phyloP scores from a whole-genome alignment of 2,888 invertebrate genomes.

The Nomada fucata region DNA sequence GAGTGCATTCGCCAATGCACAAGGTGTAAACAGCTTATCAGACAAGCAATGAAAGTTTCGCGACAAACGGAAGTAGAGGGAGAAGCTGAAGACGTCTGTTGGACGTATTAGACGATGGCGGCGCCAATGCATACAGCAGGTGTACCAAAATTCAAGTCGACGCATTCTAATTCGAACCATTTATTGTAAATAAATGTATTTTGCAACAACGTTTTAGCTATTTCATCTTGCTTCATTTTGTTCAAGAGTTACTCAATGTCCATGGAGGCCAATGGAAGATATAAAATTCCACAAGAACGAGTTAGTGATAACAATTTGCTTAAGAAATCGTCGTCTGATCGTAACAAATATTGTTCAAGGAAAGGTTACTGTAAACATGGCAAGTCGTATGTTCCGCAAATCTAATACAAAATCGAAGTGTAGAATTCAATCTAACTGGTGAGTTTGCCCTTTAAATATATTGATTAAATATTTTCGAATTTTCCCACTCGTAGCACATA shows the following conservation, averaged over 20 bases:
- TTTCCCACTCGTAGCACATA: too few relatives aligned
- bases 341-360: too few relatives aligned
- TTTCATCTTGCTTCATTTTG: background rate
- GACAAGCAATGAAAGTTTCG: conserved; percentile 40
- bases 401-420: too few relatives aligned
- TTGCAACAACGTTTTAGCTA: background rate
- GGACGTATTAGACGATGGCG: conserved; percentile 29
- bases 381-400: too few relatives aligned
- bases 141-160: conserved; percentile 24
- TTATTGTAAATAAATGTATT: background rate
- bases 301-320: too few relatives aligned
- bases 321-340: too few relatives aligned
- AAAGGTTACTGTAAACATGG: too few relatives aligned
- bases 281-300: background rate
- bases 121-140: conserved; percentile 35
- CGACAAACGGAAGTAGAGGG: conserved; percentile 39
- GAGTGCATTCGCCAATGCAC: conserved; percentile 31
- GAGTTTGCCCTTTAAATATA: too few relatives aligned
- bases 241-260: too few relatives aligned
- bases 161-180: conserved; percentile 35
- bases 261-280: background rate
- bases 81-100: conserved; percentile 30
- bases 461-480: too few relatives aligned
- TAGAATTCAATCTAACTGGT: too few relatives aligned
- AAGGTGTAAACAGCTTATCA: conserved; percentile 40